Base-by-base conservation (phyloP, 2,797 vertebrate genomes). In the Pseudochirops corinnae region DNA sequence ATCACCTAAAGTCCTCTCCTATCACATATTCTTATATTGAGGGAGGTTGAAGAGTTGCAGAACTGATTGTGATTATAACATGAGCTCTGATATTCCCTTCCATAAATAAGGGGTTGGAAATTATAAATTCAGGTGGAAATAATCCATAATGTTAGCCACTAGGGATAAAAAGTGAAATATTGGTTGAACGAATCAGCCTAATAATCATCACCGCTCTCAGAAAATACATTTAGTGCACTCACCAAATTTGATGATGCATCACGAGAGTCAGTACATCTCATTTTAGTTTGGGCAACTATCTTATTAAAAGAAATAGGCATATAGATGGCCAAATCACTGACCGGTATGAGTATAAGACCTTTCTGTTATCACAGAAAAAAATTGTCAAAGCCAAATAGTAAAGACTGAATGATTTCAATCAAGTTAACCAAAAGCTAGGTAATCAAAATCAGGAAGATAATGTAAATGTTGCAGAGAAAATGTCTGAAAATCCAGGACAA, bases 151-250 rank as follows among this genome's bases (percentile, higher is more conserved):
- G 39, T 74, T 92, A 56, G 55, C 39, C 57, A 39, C n/a, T 52
- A 31, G 31, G 91, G 52, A 55, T 74, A 92, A 95, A 91, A 58
- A 90, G 55, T 95, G 91, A 92, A 95, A 92, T 74, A 39, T 50
- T 90, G 10, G 33, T 1, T 58, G 50, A 56, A 93, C 33, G 28
- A 55, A 91, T 92, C 91, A 92, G 52, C 56, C n/a, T 55, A 82
- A 91, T 2, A 58, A 92, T 26, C 26, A 52, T 95, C n/a, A 60
- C n/a, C 91, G 52, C 39, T 56, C 90, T 50, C 58, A 55, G 91
- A 92, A 56, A 62, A 87, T 58, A 60, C 60, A 56, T 92, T 52
- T 92, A 60, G 60, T 60, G n/a, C 31, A 91, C n/a, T 21, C 93
- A 90, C 24, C 26, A 56, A 82, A 55, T 90, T 62, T 95, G 90